These are phyloP conservation scores for Oophaga pumilio DNA, from an alignment of 2,113 vertebrate genomes.

Conservation along the genomic window DNA sequence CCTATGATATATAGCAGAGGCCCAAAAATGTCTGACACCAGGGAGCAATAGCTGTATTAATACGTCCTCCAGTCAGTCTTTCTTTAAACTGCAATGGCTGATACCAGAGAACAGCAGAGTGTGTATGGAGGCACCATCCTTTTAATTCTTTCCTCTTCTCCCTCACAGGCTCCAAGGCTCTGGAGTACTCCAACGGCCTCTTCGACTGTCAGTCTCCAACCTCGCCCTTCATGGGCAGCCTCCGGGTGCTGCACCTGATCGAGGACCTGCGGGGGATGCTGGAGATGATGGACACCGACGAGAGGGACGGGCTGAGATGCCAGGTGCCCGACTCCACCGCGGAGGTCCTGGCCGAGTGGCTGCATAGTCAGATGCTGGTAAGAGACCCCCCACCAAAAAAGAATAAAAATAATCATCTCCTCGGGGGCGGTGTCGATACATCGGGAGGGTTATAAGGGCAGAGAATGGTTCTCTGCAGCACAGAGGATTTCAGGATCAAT, in stretches of 20 bases:
- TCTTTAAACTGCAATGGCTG: not conserved
- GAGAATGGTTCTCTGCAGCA: not conserved
- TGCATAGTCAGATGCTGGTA: constrained; percentile 88
- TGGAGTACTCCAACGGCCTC: constrained; percentile 93
- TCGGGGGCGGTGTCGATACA: too few relatives aligned
- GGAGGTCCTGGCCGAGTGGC: constrained; percentile 84
- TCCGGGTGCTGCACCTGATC: constrained; percentile 87
- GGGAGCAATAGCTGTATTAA: too few relatives aligned
- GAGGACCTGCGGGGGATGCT: constrained; percentile 88
- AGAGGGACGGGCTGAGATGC: constrained; percentile 88
- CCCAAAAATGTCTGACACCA: too few relatives aligned
- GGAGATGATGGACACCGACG: constrained; percentile 90
- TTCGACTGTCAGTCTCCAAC: constrained; percentile 97
- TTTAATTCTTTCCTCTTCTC: not conserved
- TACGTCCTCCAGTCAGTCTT: too few relatives aligned
- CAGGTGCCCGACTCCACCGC: constrained; percentile 91
- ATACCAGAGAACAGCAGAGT: not conserved
- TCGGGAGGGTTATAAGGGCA: too few relatives aligned
- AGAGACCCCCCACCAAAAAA: not conserved
- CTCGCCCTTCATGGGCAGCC: constrained; percentile 89
- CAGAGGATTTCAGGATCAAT: not conserved
- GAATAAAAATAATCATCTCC: too few relatives aligned
- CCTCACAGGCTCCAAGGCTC: constrained; percentile 86
- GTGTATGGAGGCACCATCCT: not conserved
- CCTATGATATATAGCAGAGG: too few relatives aligned